Evolutionary conservation across 1,140 invertebrate genomes (phyloP).

Genomic region (Leptinotarsa undecemlineata): DNA sequence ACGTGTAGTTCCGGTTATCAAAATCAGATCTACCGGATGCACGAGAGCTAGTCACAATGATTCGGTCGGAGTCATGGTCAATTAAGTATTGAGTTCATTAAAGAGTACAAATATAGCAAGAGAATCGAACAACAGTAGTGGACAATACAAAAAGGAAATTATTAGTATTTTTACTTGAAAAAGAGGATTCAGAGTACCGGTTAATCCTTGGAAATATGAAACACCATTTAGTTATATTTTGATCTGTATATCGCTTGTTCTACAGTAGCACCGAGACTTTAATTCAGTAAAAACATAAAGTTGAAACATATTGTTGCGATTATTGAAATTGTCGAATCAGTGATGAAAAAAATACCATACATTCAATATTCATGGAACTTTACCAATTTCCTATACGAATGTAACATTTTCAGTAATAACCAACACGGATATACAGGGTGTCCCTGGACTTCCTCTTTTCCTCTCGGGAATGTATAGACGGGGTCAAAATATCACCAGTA

Average conservation of each 20-base stretch:
- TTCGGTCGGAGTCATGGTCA: conserved; percentile 3
- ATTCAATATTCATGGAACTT: no score
- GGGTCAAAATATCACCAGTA: no score
- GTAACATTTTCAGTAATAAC: no score
- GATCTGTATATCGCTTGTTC: background rate
- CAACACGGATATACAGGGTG: no score
- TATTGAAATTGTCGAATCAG: no score
- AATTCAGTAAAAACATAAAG: no score
- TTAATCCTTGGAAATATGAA: background rate
- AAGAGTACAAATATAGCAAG: background rate
- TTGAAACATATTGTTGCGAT: no score
- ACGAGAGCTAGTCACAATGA: background rate
- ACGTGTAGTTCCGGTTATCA: conserved; percentile 7
- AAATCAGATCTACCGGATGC: background rate
- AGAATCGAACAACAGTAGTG: background rate
- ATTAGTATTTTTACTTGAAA: background rate
- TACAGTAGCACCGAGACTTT: no score
- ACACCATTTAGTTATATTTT: background rate
- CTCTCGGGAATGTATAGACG: no score
- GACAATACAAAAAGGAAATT: background rate
- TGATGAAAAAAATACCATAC: no score
- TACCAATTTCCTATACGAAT: no score
- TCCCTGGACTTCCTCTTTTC: no score
- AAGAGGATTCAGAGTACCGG: background rate
- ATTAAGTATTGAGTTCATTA: background rate